These are phyloP conservation scores for Phymorhynchus buccinoides DNA, from an alignment of 1,140 invertebrate species.

Conservation along the genomic window DNA sequence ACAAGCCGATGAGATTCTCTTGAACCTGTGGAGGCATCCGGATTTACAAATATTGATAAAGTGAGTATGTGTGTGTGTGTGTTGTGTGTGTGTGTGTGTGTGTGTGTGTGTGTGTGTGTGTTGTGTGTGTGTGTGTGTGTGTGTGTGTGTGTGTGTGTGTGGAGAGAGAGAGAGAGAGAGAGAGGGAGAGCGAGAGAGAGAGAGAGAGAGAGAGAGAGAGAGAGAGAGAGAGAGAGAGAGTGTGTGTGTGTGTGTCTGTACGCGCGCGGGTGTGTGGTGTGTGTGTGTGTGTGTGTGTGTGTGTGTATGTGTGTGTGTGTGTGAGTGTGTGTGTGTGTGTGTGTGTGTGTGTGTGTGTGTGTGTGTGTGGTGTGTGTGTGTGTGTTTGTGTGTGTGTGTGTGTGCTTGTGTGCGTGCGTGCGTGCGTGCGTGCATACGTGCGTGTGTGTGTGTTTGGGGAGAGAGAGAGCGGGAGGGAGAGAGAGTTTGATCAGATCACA, in stretches of 20 bases:
- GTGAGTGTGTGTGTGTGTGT: neutral
- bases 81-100: neutral
- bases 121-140: too few species aligned
- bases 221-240: neutral
- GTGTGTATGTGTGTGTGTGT: neutral
- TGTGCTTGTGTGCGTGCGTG: neutral
- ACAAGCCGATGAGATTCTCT: constrained; percentile 32
- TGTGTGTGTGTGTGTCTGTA: too few species aligned
- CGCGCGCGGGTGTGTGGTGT: neutral
- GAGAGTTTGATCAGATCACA: constrained; percentile 32
- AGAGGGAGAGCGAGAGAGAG: neutral
- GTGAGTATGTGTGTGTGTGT: neutral
- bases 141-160: neutral
- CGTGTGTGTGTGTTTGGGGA: neutral
- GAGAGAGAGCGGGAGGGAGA: neutral
- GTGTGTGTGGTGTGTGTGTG: neutral
- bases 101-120: neutral
- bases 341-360: neutral
- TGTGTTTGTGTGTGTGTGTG: neutral
- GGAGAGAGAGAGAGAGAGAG: neutral
- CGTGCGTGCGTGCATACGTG: neutral
- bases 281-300: neutral
- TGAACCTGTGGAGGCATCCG: constrained; percentile 38
- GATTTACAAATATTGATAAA: constrained; percentile 44
- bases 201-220: neutral